A percentile compares a stretch with the other conserved stretches of the same genome.
Evolutionary conservation across 2,797 vertebrate genomes (phyloP).

Genomic region (Typhlichthys eigenmanni): DNA sequence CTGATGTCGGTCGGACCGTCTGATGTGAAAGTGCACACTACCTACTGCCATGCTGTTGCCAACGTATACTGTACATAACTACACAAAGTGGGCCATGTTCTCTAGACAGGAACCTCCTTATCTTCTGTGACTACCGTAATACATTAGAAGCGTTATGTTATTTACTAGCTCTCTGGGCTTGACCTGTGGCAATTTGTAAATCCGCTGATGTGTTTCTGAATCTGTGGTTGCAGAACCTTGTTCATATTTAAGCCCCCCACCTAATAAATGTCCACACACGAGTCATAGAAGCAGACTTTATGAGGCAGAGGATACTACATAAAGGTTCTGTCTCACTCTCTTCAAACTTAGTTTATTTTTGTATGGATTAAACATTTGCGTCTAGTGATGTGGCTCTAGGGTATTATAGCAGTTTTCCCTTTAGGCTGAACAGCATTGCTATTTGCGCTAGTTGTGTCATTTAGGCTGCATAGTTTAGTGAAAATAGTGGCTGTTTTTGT

Average conservation of each 20-base stretch:
- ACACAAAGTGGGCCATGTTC: background rate
- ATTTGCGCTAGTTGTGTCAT: constrained; percentile 28
- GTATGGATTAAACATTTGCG: constrained; percentile 15
- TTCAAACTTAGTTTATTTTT: constrained; percentile 19
- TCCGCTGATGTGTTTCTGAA: constrained; percentile 8
- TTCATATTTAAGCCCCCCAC: constrained; percentile 43
- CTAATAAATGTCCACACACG: constrained; percentile 5
- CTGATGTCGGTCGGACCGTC: constrained; percentile 7
- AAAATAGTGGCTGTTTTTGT: constrained; percentile 42
- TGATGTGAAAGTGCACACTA: no score
- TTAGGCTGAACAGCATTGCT: constrained; percentile 35
- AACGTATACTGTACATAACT: background rate
- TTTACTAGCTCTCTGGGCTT: no score
- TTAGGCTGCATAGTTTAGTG: constrained; percentile 52
- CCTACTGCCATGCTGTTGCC: no score
- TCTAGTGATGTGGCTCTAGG: constrained; percentile 31
- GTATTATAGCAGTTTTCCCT: constrained; percentile 41
- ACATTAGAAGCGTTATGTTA: constrained; percentile 16
- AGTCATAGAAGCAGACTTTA: constrained; percentile 4
- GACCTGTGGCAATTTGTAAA: constrained; percentile 12
- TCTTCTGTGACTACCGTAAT: constrained; percentile 17
- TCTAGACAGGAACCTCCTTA: background rate
- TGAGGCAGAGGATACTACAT: constrained; percentile 23
- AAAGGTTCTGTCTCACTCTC: constrained; percentile 12
- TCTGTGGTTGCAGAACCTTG: constrained; percentile 16